These are phyloP conservation scores for Semotilus atromaculatus DNA, from an alignment of 2,797 vertebrate genomes.

Conservation along the genomic window DNA sequence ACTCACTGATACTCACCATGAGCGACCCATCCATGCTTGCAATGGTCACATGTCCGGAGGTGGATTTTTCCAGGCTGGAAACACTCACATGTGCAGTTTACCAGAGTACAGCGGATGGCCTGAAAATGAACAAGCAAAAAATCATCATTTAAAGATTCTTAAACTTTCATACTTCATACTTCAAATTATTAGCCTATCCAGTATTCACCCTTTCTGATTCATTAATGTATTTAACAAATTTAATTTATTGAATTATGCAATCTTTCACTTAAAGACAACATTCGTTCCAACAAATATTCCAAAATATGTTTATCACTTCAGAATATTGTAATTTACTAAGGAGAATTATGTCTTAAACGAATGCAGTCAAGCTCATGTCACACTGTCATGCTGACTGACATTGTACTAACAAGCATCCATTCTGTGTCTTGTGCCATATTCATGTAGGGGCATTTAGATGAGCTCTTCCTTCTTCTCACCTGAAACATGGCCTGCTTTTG, in stretches of 20 bases:
- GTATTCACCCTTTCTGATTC: background rate
- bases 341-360: constrained; percentile 6
- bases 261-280: background rate
- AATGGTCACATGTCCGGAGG: constrained; percentile 97
- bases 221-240: background rate
- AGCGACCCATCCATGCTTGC: constrained; percentile 99
- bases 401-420: background rate
- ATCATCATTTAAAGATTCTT: background rate
- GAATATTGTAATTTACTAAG: constrained; percentile 2
- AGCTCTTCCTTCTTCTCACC: constrained; percentile 50
- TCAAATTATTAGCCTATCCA: background rate
- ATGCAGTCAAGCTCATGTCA: background rate
- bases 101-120: constrained; percentile 99
- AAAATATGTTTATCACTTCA: background rate
- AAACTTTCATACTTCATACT: background rate
- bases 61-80: constrained; percentile 99
- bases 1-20: constrained; percentile 82
- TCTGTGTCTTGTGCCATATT: constrained; percentile 10
- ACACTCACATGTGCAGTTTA: constrained; percentile 99
- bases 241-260: background rate
- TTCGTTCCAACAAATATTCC: background rate
- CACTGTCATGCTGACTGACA: constrained; percentile 15
- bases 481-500: constrained; percentile 58
- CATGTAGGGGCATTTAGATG: constrained; percentile 31
- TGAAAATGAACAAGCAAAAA: constrained; percentile 64